These are phyloP conservation scores for Nematopogon swammerdamellus DNA, from an alignment of 2,888 invertebrate genomes.

Conservation along the genomic window DNA sequence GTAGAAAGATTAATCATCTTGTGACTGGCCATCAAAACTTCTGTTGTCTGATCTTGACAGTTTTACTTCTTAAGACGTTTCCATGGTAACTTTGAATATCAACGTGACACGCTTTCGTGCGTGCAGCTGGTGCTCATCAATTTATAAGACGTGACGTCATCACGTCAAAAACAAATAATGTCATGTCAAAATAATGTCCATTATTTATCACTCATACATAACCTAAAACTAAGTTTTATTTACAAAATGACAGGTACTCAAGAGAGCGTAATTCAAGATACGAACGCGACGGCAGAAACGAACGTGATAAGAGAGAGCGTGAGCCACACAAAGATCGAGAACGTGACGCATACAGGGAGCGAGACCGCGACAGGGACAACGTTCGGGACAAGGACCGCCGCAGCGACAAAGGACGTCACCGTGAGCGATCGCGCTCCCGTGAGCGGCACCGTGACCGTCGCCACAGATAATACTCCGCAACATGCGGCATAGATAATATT, in stretches of 20 bases:
- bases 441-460: constrained; percentile 27
- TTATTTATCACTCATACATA: no score
- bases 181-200: no score
- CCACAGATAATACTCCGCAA: constrained; percentile 34
- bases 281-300: constrained; percentile 35
- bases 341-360: constrained; percentile 23
- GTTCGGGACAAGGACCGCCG: constrained; percentile 21
- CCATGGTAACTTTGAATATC: no score
- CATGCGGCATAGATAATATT: background rate
- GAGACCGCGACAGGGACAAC: constrained; percentile 22
- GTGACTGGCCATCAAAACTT: no score
- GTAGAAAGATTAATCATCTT: no score
- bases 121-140: no score
- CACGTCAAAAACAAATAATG: no score
- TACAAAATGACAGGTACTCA: constrained; percentile 27
- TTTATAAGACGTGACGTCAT: no score
- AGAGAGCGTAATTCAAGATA: constrained; percentile 28
- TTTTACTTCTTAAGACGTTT: no score
- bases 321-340: constrained; percentile 14
- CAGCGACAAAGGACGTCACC: constrained; percentile 19
- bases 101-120: no score
- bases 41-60: no score
- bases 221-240: no score
- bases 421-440: constrained; percentile 18
- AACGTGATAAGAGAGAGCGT: constrained; percentile 14